These are phyloP conservation scores for Condylura cristata DNA, from an alignment of 2,113 vertebrate species.

Conservation along the genomic window DNA sequence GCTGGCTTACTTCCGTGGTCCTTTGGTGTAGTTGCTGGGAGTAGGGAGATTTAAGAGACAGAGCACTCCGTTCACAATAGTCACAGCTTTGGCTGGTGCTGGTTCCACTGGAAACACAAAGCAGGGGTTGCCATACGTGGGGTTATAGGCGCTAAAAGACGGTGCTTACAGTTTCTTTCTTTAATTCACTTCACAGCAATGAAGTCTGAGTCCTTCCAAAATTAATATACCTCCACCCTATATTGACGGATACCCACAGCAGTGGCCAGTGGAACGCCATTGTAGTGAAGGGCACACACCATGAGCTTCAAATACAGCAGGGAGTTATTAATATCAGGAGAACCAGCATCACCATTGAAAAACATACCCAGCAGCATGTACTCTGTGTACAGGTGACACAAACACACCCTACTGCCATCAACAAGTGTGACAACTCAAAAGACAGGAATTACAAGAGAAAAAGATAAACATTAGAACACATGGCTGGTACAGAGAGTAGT, in stretches of 20 bases:
- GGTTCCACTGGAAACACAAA: background rate
- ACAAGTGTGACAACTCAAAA: background rate
- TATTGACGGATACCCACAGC: background rate
- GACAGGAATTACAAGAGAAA: background rate
- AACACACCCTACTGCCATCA: background rate
- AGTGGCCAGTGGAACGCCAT: background rate
- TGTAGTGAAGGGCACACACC: background rate
- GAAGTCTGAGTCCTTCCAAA: constrained; percentile 49
- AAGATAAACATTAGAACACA: background rate
- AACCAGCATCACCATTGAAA: background rate
- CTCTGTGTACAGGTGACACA: background rate
- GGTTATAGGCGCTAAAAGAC: background rate
- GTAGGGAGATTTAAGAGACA: background rate
- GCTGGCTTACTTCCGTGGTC: background rate
- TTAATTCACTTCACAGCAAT: background rate
- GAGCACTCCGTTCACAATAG: fast-evolving
- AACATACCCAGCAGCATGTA: fast-evolving
- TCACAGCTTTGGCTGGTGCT: background rate
- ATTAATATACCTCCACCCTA: background rate
- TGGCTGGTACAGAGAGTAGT: background rate
- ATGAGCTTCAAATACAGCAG: background rate
- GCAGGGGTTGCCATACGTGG: background rate
- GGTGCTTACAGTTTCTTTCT: background rate
- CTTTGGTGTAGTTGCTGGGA: background rate
- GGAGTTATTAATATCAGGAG: background rate